Base-by-base conservation (phyloP, 2,113 vertebrate genomes). In the Pachypanchax playfairii region DNA sequence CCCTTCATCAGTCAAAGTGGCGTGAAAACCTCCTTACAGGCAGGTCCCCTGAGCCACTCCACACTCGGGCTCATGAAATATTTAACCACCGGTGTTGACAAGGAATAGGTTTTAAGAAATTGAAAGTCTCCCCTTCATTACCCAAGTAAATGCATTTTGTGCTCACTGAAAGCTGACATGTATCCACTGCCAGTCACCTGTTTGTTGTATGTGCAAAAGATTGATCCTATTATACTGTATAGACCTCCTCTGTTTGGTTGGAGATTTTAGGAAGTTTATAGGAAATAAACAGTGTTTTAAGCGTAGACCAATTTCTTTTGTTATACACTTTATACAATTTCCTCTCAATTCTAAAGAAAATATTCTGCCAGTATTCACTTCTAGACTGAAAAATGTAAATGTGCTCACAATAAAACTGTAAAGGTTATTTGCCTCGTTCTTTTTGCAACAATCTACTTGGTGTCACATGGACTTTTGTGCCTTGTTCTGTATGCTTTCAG, bases 101-200 rank as follows among this genome's bases (percentile, higher is more conserved):
- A 94, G 92, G 90, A 94, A 93, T 88, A 79, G 77, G 86, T 95
- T 96, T 96, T 94, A 92, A 91, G 87, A 90, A 92, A 94, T 81
- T 90, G 91, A 90, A 94, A 91, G 92, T 85, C 87, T 89, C 88
- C 89, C 68, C 83, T 88, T 93, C 87, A 67, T 89, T 92, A 88
- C 76, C 70, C 82, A 84, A 92, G 87, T 90, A 92, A 94, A 93
- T 82, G 86, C 79, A 82, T 84, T 92, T 79, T 77, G 64, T 79
- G 49, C 58, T 80, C 43, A 17, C 70, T 63, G 64, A 77, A 67
- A 85, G 59, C 58, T 29, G 38, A 73, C 70, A 53, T 73, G 59
- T 77, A 74, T 78, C 74, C 64, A 20, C 72, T 54, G 76, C 54
- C 44, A 41, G 60, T 65, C 55, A 62, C 63, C 53, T 54, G 39